These are phyloP conservation scores for Uromys caudimaculatus DNA, from an alignment of 2,797 vertebrate genomes.

Conservation along the genomic window DNA sequence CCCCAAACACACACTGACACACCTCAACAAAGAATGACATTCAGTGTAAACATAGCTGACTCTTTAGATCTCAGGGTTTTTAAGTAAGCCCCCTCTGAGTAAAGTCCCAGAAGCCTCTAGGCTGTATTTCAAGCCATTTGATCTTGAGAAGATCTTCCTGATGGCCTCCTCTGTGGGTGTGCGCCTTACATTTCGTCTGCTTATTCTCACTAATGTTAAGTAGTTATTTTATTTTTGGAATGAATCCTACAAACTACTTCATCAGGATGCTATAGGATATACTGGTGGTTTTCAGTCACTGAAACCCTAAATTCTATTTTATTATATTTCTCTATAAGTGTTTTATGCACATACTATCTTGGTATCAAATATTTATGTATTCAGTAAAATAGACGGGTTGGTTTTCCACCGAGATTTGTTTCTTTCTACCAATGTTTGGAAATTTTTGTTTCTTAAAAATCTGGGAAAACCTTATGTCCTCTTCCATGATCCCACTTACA, in stretches of 20 bases:
- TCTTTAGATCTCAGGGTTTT: background rate
- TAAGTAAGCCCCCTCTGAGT: background rate
- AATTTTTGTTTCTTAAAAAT: background rate
- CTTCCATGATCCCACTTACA: background rate
- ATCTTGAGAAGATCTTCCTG: background rate
- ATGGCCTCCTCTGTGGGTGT: background rate
- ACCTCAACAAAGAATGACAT: background rate
- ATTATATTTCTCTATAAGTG: background rate
- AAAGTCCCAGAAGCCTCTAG: background rate
- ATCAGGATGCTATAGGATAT: background rate
- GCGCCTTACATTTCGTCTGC: background rate
- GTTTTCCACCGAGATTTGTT: background rate
- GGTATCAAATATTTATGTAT: background rate
- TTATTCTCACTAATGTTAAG: background rate
- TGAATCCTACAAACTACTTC: background rate
- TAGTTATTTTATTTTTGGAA: background rate
- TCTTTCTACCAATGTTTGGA: background rate
- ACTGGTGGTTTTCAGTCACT: background rate
- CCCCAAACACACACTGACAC: background rate
- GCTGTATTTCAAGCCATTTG: background rate
- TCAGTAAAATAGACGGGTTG: background rate
- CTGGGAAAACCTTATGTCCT: background rate
- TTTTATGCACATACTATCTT: background rate
- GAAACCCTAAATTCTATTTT: background rate
- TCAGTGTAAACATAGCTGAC: background rate